These are phyloP conservation scores for Zaprionus vittiger DNA, from an alignment of 1,140 invertebrate species.

Conservation along the genomic window DNA sequence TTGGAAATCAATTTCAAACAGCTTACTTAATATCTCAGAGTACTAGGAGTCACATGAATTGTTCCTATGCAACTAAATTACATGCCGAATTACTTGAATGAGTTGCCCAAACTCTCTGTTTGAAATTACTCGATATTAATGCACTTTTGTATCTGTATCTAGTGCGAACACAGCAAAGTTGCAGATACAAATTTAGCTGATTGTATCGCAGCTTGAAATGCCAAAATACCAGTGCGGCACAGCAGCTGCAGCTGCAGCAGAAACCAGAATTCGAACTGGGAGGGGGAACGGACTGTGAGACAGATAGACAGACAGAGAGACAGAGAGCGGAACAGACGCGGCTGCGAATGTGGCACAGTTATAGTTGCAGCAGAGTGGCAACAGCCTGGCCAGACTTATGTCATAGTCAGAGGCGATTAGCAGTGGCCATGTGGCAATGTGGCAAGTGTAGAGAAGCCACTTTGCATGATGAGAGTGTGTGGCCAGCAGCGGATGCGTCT, in stretches of 20 bases:
- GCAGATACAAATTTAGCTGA: slow-evolving; percentile 31
- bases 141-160: slow-evolving; percentile 12
- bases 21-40: background rate
- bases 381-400: slow-evolving; percentile 67
- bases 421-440: slow-evolving; percentile 29
- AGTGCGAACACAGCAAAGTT: slow-evolving; percentile 6
- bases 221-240: slow-evolving; percentile 34
- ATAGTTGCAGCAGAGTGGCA: slow-evolving; percentile 20
- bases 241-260: slow-evolving; percentile 33
- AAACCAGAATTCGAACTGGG: slow-evolving; percentile 36
- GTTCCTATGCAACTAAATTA: background rate
- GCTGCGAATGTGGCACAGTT: slow-evolving; percentile 43
- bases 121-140: slow-evolving; percentile 1
- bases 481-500: slow-evolving; percentile 59
- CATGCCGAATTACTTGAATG: background rate
- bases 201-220: slow-evolving; percentile 1
- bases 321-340: slow-evolving; percentile 1
- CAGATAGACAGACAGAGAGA: slow-evolving; percentile 27
- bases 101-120: slow-evolving; percentile 1
- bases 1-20: background rate
- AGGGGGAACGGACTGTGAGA: slow-evolving; percentile 17
- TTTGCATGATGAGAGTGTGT: slow-evolving; percentile 50
- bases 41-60: background rate
- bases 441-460: slow-evolving; percentile 16
- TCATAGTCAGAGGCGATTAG: slow-evolving; percentile 52